phyloP scores from a whole-genome alignment of 1,140 invertebrate species.

The Trypoxylus dichotomus region DNA sequence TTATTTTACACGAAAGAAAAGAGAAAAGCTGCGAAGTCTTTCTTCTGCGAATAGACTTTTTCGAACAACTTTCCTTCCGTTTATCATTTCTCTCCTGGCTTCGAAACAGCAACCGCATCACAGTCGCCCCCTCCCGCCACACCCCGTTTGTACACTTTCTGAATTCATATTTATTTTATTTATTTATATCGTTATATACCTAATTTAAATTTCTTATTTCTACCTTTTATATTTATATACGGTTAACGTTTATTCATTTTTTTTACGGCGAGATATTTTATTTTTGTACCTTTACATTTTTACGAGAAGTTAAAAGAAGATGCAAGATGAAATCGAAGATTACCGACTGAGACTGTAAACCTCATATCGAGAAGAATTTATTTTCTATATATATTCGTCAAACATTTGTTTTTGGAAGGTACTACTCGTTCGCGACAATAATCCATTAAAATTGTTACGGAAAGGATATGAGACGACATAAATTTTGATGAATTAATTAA shows the following conservation, averaged over 20 bases:
- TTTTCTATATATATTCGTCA: too few species aligned
- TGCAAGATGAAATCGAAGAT: neutral
- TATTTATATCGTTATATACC: neutral
- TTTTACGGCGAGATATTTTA: too few species aligned
- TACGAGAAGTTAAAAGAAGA: neutral
- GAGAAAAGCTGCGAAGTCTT: neutral
- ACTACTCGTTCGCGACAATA: neutral
- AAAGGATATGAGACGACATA: neutral
- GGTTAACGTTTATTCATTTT: too few species aligned
- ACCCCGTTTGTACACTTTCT: too few species aligned
- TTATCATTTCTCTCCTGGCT: neutral
- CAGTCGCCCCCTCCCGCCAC: too few species aligned
- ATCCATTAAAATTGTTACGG: too few species aligned
- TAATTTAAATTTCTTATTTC: too few species aligned
- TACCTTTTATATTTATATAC: too few species aligned
- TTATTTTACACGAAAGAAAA: neutral
- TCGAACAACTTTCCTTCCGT: neutral
- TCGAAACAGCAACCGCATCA: neutral
- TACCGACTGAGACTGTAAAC: too few species aligned
- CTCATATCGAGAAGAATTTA: neutral
- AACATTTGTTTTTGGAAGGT: neutral
- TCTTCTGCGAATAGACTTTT: neutral
- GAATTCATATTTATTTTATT: conserved; percentile 22
- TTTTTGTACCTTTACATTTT: neutral
- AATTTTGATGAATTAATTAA: neutral